Percentiles rank a stretch among this genome's conserved stretches.
phyloP scores from a whole-genome alignment of 2,888 invertebrate genomes.

The Cosmia trapezina region DNA sequence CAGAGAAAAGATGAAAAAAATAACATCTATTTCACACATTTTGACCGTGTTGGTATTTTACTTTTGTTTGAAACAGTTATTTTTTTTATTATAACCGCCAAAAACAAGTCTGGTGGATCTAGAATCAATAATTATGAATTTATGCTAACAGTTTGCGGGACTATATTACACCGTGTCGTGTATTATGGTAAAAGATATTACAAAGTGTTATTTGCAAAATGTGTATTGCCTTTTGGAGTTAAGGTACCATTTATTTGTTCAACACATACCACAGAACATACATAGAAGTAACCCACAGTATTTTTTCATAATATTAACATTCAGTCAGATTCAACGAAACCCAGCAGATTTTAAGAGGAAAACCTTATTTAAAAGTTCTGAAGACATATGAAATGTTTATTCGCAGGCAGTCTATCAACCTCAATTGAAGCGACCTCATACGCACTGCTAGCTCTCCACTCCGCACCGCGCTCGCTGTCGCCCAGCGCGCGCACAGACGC shows the following conservation, averaged over 20 bases:
- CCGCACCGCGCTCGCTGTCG: slow-evolving; percentile 75
- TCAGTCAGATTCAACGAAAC: not conserved
- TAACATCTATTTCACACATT: not conserved
- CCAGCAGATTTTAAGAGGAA: not conserved
- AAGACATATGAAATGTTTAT: not conserved
- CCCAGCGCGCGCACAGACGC: slow-evolving; percentile 88
- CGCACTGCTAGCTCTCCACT: slow-evolving; percentile 89
- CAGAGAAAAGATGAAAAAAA: not conserved
- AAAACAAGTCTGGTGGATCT: not conserved
- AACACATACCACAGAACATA: too few relatives aligned
- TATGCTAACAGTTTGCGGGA: not conserved
- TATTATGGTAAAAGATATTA: not conserved
- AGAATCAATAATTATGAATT: too few relatives aligned
- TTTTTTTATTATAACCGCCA: not conserved
- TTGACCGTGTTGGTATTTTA: too few relatives aligned
- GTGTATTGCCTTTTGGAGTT: too few relatives aligned
- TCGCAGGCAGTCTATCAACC: slow-evolving; percentile 87
- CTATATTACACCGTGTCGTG: not conserved
- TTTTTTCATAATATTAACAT: not conserved
- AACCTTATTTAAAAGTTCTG: not conserved
- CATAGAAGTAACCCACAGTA: not conserved
- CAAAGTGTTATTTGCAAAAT: not conserved
- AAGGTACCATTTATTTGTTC: not conserved
- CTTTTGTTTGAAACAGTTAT: not conserved
- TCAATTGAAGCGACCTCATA: slow-evolving; percentile 93